Evolutionary conservation across 2,888 invertebrate genomes (phyloP), one percentile per base, ranked within the genome.

Genomic region (Dryobotodes eremita): DNA sequence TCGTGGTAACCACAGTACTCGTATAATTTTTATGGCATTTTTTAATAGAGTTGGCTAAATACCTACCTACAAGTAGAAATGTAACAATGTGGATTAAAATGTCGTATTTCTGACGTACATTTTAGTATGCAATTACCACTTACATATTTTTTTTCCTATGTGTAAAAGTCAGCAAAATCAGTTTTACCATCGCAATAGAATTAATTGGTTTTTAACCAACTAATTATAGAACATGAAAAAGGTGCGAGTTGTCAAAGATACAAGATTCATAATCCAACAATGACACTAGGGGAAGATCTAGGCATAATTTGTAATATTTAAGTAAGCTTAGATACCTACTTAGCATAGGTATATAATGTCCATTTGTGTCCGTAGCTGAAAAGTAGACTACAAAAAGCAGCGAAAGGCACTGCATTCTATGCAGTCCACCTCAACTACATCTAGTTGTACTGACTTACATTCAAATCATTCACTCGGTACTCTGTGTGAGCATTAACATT

Each of bases 1-100:
- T 59, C 68, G n/a, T 65, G 59, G 26, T 71, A 61, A 66, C 65
- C 26, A 66, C 46, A 55, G 4, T 53, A 48, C 26, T 68, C 42
- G 50, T 46, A n/a, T 46, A 70, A 68, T 61, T 2, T 71, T 80
- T 57, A 69, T 70, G 46, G n/a, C n/a, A n/a, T 57, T 83, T 66
- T 77, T 78, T 66, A 11, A 61, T 61, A 36, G 11, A 59, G 15
- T 55, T 55, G 20, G 26, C 5, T 48, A 48, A 20, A 23, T 68
- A 68, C 1, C 4, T 48, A 48, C 8, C 31, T 48, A 70, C 61
- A 31, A 36, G 26, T 46, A 48, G 53, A 62, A 62, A 20, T 55
- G 13, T 46, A 31, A 6, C 17, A 26, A 50, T 26, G 36, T 23
- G 13, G 46, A 59, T 50, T 66, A 17, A 48, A 55, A 42, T 36